A percentile compares a stretch with the other conserved stretches of the same genome.
phyloP scores from a whole-genome alignment of 1,140 invertebrate species.

The Caligus rogercresseyi region DNA sequence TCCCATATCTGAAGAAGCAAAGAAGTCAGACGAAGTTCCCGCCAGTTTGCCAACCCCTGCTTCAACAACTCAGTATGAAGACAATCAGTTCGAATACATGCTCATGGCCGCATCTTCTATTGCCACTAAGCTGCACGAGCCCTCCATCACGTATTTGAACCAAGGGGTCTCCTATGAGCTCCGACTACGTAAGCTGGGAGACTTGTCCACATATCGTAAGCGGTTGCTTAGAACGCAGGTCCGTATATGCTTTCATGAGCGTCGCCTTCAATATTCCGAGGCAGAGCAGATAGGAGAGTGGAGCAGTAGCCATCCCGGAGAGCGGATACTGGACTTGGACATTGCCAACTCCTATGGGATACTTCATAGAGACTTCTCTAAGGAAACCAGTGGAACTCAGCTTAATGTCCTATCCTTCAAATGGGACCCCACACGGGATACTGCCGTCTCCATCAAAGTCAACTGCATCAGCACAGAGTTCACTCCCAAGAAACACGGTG shows the following conservation, averaged over 20 bases:
- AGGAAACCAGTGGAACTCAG: constrained; percentile 48
- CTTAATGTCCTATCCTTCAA: constrained; percentile 70
- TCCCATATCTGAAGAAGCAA: not conserved
- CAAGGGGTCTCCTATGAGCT: constrained; percentile 94
- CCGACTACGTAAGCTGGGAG: constrained; percentile 84
- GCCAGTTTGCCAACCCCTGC: not conserved
- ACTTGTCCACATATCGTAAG: constrained; percentile 42
- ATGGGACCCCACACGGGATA: constrained; percentile 91
- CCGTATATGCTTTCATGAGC: constrained; percentile 83
- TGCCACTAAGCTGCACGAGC: constrained; percentile 88
- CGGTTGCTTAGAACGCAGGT: constrained; percentile 49
- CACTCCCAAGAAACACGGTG: constrained; percentile 91
- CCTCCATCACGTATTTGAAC: constrained; percentile 91
- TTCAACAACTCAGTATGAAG: not conserved
- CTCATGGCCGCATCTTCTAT: constrained; percentile 86
- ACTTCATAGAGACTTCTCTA: no score
- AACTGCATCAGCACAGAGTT: constrained; percentile 96
- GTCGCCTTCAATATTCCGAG: constrained; percentile 85
- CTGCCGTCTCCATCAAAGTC: constrained; percentile 78
- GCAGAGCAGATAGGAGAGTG: constrained; percentile 76
- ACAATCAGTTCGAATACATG: constrained; percentile 67
- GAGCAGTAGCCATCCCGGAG: constrained; percentile 66
- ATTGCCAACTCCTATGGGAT: constrained; percentile 82
- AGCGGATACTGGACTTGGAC: constrained; percentile 77
- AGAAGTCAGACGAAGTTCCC: not conserved